Base-by-base conservation (phyloP, 2,113 vertebrate species). In the Microcebus lehilahytsara region DNA sequence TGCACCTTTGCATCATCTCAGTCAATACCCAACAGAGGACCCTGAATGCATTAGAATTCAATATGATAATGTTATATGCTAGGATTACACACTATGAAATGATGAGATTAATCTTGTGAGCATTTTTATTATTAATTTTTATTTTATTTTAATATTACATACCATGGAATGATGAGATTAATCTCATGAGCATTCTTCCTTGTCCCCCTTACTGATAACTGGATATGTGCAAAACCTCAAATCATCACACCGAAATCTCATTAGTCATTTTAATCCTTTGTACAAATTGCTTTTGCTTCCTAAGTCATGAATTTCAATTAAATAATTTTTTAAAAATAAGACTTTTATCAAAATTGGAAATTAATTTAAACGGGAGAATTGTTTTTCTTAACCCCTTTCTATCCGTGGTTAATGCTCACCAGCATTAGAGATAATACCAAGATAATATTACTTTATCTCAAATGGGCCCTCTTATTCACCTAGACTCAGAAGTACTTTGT, bases 191-290 rank as follows among this genome's bases (percentile, higher is more conserved):
- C 10, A 9, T 32, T 78, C 85, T 88, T 32, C 19, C 19, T 69
- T 19, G 6, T 92, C 62, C 42, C 19, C 49, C 66, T 92, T 92
- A 92, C 69, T 89, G 92, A 53, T 89, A 49, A 86, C 37, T 72
- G 13, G 34, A 37, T 86, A 79, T 56, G 13, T 91, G 12, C 87
- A 95, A 84, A 87, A 42, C 56, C 34, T 90, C 66, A 90, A 85
- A 79, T 93, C 75, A 89, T 95, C 51, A 90, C 51, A 96, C 67
- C 90, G 88, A 96, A 91, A 92, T 87, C 77, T 51, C 75, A 91
- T 88, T 97, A 95, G 62, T 80, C 83, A 94, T 71, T 96, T 92
- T 91, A 96, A 89, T 94, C 64, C 71, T 93, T 34, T 81, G 93
- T 87, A 80, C 62, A 95, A 96, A 89, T 93, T 91, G 66, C 72